Conservation (phyloP, 1,140 invertebrate genomes). For the Acyrthosiphon pisum region DNA sequence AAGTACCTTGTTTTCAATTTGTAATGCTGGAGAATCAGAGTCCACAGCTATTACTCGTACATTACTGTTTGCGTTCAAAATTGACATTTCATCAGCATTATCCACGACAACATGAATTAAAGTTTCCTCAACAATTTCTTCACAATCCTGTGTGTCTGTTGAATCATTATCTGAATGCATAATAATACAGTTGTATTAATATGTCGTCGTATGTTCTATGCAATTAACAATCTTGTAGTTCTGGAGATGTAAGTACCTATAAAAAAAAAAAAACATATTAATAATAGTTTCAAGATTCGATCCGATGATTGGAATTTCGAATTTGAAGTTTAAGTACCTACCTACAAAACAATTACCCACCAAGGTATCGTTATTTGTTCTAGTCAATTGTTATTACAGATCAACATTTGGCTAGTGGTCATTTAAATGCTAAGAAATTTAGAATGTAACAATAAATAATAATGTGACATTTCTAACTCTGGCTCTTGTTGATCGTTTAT, state of each 20-base stretch:
- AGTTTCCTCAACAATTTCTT: conserved; percentile 27
- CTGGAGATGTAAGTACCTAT: neutral
- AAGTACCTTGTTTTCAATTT: conserved; percentile 37
- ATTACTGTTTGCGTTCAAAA: conserved; percentile 18
- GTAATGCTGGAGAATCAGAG: neutral
- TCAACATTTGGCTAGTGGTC: neutral
- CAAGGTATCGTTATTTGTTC: neutral
- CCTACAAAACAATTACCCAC: neutral
- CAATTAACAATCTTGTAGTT: neutral
- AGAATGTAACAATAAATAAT: no score
- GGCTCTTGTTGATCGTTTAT: no score
- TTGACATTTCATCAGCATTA: neutral
- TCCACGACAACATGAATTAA: neutral
- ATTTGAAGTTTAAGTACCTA: neutral
- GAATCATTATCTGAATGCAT: neutral
- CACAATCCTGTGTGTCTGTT: neutral
- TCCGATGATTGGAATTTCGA: neutral
- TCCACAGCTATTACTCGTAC: neutral
- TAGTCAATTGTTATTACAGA: neutral
- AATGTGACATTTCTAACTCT: no score
- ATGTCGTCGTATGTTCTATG: neutral
- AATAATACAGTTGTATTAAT: neutral
- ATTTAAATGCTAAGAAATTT: neutral
- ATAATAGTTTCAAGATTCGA: neutral
- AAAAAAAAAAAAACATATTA: neutral